phyloP scores from a whole-genome alignment of 2,888 invertebrate genomes.

The Nephrotoma flavescens region DNA sequence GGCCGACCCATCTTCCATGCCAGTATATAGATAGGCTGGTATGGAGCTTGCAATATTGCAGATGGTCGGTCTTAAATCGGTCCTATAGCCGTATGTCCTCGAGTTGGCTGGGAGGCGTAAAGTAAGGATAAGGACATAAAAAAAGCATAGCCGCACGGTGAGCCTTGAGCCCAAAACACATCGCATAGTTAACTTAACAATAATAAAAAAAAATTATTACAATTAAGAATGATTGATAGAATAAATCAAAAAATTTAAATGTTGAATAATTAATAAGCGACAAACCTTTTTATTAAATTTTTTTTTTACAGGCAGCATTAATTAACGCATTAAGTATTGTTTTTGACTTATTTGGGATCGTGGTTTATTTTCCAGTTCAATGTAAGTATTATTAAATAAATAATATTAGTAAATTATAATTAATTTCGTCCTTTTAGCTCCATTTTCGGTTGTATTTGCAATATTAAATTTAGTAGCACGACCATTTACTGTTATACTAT shows the following conservation, averaged over 20 bases:
- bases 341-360: constrained; percentile 29
- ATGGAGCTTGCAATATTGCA: too few relatives aligned
- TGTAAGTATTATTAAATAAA: constrained; percentile 21
- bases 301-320: constrained; percentile 27
- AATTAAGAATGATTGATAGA: too few relatives aligned
- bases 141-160: too few relatives aligned
- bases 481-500: constrained; percentile 25
- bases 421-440: constrained; percentile 19
- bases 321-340: constrained; percentile 29
- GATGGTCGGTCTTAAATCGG: too few relatives aligned
- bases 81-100: too few relatives aligned
- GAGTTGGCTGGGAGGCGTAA: too few relatives aligned
- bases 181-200: too few relatives aligned
- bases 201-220: too few relatives aligned
- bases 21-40: too few relatives aligned
- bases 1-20: too few relatives aligned
- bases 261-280: not conserved
- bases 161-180: too few relatives aligned
- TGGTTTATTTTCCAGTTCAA: constrained; percentile 20
- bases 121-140: too few relatives aligned
- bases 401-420: not conserved
- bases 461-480: constrained; percentile 28
- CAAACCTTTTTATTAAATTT: not conserved
- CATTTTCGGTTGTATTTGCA: constrained; percentile 28
- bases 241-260: not conserved